Conservation (phyloP, 2,888 invertebrate species). For the Phaedon cochleariae region DNA sequence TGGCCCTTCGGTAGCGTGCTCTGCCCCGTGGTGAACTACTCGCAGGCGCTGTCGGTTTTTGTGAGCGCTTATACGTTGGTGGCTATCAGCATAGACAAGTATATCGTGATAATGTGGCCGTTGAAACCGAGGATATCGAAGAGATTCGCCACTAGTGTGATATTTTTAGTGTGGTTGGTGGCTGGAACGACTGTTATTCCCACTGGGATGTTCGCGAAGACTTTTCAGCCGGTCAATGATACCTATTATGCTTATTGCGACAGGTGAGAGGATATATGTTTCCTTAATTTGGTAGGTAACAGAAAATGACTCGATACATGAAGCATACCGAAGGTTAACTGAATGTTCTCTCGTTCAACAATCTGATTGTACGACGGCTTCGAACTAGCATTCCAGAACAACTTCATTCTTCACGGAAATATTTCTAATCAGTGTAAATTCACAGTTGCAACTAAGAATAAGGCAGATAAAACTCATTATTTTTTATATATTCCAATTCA, state of each 20-base stretch:
- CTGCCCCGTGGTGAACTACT: conserved; percentile 85
- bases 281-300: too few species aligned
- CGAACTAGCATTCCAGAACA: too few species aligned
- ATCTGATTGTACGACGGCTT: too few species aligned
- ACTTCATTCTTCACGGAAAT: too few species aligned
- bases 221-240: conserved; percentile 69
- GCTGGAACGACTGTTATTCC: conserved; percentile 84
- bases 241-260: conserved; percentile 73
- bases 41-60: conserved; percentile 81
- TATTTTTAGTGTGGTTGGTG: conserved; percentile 77
- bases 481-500: too few species aligned
- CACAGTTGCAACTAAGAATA: too few species aligned
- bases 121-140: conserved; percentile 82
- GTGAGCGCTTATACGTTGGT: conserved; percentile 91
- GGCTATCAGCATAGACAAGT: conserved; percentile 90
- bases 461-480: too few species aligned
- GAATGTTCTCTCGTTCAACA: too few species aligned
- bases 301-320: too few species aligned
- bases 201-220: conserved; percentile 77
- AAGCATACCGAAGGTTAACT: too few species aligned
- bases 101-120: conserved; percentile 90
- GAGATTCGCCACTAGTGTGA: conserved; percentile 73
- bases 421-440: too few species aligned
- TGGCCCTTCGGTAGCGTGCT: conserved; percentile 89
- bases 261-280: conserved; percentile 69